Percentiles rank a stretch among this genome's conserved stretches.
Conservation (phyloP, 2,797 vertebrate species). For the Phrynocephalus guinanensis region DNA sequence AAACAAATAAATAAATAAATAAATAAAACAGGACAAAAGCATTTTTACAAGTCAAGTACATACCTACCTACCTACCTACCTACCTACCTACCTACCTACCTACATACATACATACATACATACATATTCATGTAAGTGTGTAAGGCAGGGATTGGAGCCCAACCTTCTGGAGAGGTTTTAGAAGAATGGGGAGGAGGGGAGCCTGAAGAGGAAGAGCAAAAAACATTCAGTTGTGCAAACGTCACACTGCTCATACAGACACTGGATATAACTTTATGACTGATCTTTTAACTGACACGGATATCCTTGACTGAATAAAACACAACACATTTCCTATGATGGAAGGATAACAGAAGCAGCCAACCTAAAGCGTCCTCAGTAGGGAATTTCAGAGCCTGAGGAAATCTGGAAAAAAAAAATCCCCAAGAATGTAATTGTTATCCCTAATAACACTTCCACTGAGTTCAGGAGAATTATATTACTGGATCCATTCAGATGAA, state of each 20-base stretch:
- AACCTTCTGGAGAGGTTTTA: not conserved
- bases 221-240: not conserved
- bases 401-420: too few relatives aligned
- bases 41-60: too few relatives aligned
- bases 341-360: too few relatives aligned
- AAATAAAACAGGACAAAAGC: not conserved
- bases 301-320: not conserved
- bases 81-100: too few relatives aligned
- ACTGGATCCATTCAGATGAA: not conserved
- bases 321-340: too few relatives aligned
- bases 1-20: too few relatives aligned
- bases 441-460: not conserved
- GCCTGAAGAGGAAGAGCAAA: not conserved
- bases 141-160: not conserved
- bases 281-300: not conserved
- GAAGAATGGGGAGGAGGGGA: not conserved
- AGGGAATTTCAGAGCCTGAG: too few relatives aligned
- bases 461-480: not conserved
- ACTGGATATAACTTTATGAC: not conserved
- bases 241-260: not conserved
- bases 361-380: too few relatives aligned
- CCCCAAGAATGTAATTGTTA: not conserved
- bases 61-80: too few relatives aligned
- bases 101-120: too few relatives aligned
- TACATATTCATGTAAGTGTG: too few relatives aligned